A percentile compares a stretch with the other conserved stretches of the same genome.
Conservation (phyloP, 2,113 vertebrate species). For the Equus quagga region DNA sequence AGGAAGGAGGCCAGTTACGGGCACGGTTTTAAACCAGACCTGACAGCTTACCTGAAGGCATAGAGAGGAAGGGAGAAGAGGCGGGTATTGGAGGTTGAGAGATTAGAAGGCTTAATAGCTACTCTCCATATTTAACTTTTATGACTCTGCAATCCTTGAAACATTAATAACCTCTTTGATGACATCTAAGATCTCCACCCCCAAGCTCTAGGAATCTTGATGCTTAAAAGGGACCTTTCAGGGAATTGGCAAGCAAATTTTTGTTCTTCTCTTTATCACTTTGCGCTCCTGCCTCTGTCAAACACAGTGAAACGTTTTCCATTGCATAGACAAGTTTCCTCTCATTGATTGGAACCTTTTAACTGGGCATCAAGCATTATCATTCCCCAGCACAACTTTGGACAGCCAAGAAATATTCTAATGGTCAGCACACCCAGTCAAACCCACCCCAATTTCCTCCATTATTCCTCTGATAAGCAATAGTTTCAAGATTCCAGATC, state of each 20-base stretch:
- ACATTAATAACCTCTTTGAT: conserved; percentile 61
- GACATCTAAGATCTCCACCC: conserved; percentile 33
- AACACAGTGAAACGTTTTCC: conserved; percentile 66
- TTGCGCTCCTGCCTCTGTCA: conserved; percentile 57
- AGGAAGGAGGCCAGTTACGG: neutral
- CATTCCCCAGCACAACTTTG: conserved; percentile 5
- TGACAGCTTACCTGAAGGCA: neutral
- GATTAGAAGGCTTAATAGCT: conserved; percentile 27
- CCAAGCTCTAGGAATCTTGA: conserved; percentile 9
- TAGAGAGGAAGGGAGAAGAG: neutral
- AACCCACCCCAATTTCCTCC: conserved; percentile 56
- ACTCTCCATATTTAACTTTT: conserved; percentile 2
- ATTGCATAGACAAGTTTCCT: conserved; percentile 24
- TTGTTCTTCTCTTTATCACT: conserved; percentile 60
- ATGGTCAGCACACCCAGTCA: conserved; percentile 75
- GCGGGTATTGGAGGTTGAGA: neutral
- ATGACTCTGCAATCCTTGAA: conserved; percentile 44
- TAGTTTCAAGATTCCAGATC: conserved; percentile 81
- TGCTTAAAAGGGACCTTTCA: conserved; percentile 55
- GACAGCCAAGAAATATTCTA: conserved; percentile 70
- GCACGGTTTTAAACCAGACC: conserved; percentile 2
- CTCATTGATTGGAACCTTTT: conserved; percentile 77
- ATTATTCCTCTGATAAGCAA: neutral
- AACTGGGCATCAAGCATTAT: conserved; percentile 59
- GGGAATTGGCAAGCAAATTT: conserved; percentile 43